A percentile compares a stretch with the other conserved stretches of the same genome.
Evolutionary conservation across 2,888 invertebrate genomes (phyloP).

Genomic region (Rapana venosa): DNA sequence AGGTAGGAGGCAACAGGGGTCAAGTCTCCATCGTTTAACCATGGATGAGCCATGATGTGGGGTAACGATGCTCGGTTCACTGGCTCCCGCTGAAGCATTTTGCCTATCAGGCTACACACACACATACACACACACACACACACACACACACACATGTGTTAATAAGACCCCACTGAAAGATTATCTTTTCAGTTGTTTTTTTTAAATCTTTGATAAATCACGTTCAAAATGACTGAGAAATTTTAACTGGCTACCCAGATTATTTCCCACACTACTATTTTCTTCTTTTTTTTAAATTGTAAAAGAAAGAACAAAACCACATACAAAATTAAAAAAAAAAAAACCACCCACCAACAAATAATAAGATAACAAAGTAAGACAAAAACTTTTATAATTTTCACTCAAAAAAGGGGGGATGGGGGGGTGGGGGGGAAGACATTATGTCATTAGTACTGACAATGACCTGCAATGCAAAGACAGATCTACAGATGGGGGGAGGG

Average conservation of each 20-base stretch:
- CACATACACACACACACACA: no score
- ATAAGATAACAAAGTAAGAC: no score
- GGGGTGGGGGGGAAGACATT: neutral
- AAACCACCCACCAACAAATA: no score
- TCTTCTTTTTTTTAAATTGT: no score
- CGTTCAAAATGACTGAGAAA: no score
- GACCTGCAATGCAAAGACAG: neutral
- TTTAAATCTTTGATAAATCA: no score
- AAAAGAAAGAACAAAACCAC: no score
- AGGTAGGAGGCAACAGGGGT: constrained; percentile 56
- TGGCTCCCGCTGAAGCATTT: constrained; percentile 96
- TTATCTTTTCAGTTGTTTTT: no score
- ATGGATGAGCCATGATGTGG: constrained; percentile 91
- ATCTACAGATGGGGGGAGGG: neutral
- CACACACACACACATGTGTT: neutral
- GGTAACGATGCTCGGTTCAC: constrained; percentile 91
- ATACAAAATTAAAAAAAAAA: no score
- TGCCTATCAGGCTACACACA: constrained; percentile 87
- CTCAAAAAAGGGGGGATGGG: neutral
- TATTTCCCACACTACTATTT: no score
- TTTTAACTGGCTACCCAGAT: no score
- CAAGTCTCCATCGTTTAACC: constrained; percentile 80
- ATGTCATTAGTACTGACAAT: neutral
- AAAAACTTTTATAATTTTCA: neutral
- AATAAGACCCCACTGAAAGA: no score